Conservation (phyloP, 2,113 vertebrate species). For the Ascaphus truei region DNA sequence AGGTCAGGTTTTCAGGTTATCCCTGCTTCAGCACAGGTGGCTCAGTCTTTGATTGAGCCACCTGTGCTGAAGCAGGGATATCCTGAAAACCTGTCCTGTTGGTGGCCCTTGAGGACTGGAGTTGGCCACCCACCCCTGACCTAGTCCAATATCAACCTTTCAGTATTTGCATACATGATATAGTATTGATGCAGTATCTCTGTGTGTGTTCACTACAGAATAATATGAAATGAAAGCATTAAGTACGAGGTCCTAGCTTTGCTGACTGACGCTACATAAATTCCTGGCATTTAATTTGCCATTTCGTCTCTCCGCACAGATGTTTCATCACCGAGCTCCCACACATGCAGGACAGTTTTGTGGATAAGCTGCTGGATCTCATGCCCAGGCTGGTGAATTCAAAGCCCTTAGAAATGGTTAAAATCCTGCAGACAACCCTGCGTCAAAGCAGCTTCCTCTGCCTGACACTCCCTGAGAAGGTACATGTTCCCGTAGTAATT, state of each 20-base stretch:
- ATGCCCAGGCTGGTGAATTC: slow-evolving; percentile 88
- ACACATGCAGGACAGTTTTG: slow-evolving; percentile 89
- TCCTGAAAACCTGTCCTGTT: too few relatives aligned
- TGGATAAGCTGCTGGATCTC: slow-evolving; percentile 86
- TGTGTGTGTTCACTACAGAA: background rate
- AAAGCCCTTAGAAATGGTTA: slow-evolving; percentile 85
- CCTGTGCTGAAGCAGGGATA: too few relatives aligned
- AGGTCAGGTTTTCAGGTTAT: too few relatives aligned
- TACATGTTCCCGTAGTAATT: slow-evolving; percentile 48
- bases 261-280: background rate
- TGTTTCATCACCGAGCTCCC: slow-evolving; percentile 84
- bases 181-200: background rate
- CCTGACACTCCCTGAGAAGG: slow-evolving; percentile 84
- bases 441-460: slow-evolving; percentile 84
- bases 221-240: background rate
- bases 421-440: slow-evolving; percentile 86
- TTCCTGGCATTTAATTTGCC: background rate
- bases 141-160: background rate
- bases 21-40: too few relatives aligned
- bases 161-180: background rate
- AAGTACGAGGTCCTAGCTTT: background rate
- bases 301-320: slow-evolving; percentile 50
- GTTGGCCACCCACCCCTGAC: too few relatives aligned
- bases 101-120: too few relatives aligned
- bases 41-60: too few relatives aligned